Evolutionary conservation across 1,140 invertebrate species (phyloP), one percentile per base, ranked within the genome.

Genomic region (Drosophila pseudoobscura): DNA sequence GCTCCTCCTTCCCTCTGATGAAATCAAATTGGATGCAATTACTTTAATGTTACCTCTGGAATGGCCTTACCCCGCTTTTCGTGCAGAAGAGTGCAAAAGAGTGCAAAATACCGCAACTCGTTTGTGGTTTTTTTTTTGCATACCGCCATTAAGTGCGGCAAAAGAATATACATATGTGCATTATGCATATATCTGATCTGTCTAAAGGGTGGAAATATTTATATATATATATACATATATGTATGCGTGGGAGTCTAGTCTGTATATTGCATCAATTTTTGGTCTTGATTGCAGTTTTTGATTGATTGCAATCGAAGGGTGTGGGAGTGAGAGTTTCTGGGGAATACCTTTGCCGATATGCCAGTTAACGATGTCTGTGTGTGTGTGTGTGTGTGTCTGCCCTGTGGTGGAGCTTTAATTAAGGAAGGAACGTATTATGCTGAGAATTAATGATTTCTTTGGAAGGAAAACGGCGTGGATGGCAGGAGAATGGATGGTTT

Each of bases 21-120:
- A 70, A 66, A 77, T 85, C 63, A 70, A 88, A 87, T 88, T 78
- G 80, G 64, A 63, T 44, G 68, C 77, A 85, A 85, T 85, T 87
- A 85, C 74, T 78, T 78, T 78, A 88, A 82, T 82, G 78, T 49
- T 55, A 29, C 45, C 57, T 26, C 50, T 72, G 35, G 45, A 31
- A 35, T 31, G 8, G 31, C 15, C 11, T 43, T 2, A 29, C 9
- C 1, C 7, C 17, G 7, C 15, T 9, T 1, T 6, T 24, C n/a
- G 41, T 2, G 11, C 2, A 17, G 17, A 17, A 20, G 20, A 20
- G 20, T 22, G 44, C 49, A 60, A 41, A 78, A 49, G 50, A 60
- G 62, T 78, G 76, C 76, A 69, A 79, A 69, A 66, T 63, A 78
- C 80, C 80, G 71, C 75, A 75, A 61, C 77, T 84, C 80, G 68